phyloP scores from a whole-genome alignment of 92 coral and sea anemone genomes.

The Blastomussa wellsi region DNA sequence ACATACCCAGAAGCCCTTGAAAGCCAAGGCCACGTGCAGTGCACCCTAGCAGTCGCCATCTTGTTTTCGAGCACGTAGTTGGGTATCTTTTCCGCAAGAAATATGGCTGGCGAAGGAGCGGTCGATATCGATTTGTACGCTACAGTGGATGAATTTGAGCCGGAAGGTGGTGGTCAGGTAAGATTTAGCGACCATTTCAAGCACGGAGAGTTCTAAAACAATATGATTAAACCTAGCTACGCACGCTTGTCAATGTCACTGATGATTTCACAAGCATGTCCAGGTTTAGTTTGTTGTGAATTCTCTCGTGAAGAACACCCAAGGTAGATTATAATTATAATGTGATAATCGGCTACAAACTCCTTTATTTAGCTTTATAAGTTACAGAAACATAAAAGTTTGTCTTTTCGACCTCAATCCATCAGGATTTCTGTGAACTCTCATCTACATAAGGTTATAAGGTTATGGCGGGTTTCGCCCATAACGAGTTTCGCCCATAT shows the following conservation, averaged over 20 bases:
- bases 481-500: no score
- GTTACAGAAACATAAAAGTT: neutral
- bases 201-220: neutral
- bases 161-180: constrained; percentile 76
- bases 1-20: constrained; percentile 29
- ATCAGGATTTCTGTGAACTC: no score
- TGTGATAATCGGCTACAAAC: neutral
- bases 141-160: constrained; percentile 85
- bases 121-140: constrained; percentile 93
- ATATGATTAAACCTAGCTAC: no score
- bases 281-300: neutral
- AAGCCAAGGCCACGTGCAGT: constrained; percentile 10
- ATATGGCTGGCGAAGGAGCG: constrained; percentile 77
- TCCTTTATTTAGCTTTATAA: neutral
- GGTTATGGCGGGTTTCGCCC: no score
- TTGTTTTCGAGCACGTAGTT: neutral
- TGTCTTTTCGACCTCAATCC: no score
- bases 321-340: neutral
- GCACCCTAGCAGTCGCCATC: constrained; percentile 16
- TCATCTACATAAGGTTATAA: no score
- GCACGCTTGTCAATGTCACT: neutral
- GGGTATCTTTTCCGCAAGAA: neutral
- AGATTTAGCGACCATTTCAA: neutral
- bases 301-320: neutral
- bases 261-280: neutral